Percentiles rank a stretch among this genome's conserved stretches.
These are phyloP conservation scores for Phyto melanocephala DNA, from an alignment of 2,888 invertebrate species.

Conservation along the genomic window DNA sequence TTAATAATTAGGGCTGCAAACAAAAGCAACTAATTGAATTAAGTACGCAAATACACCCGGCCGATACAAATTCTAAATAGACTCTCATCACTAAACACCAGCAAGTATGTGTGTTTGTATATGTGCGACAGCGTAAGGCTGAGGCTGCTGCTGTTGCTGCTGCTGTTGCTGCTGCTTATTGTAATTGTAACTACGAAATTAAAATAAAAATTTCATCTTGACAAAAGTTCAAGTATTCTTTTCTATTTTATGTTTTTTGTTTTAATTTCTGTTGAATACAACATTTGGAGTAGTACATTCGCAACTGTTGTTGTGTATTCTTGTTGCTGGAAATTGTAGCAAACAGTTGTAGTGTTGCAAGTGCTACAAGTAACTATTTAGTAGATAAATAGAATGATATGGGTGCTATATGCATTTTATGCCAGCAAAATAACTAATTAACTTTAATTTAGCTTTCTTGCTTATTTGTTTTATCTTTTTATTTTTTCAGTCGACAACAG, in stretches of 20 bases:
- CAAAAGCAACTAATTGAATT: background rate
- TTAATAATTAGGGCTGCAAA: constrained; percentile 25
- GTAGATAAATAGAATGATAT: constrained; percentile 6
- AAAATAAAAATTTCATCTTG: constrained; percentile 9
- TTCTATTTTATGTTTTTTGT: background rate
- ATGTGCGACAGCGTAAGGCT: background rate
- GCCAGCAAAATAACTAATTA: constrained; percentile 40
- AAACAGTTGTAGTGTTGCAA: background rate
- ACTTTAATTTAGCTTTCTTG: constrained; percentile 44
- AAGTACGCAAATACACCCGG: background rate
- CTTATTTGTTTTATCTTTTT: background rate
- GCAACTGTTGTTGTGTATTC: background rate
- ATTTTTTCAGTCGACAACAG: constrained; percentile 62
- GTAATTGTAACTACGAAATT: background rate
- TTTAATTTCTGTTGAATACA: background rate
- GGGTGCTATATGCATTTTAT: constrained; percentile 17
- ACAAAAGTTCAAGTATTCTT: constrained; percentile 16
- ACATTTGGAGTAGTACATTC: background rate
- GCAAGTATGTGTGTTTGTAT: background rate
- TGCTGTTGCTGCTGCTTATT: too few relatives aligned
- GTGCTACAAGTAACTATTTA: background rate
- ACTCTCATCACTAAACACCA: background rate
- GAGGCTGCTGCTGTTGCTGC: too few relatives aligned
- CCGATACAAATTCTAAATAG: background rate
- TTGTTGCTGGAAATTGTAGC: background rate